Base-by-base conservation (phyloP, 2,888 invertebrate genomes). In the Matsumyia berberina region DNA sequence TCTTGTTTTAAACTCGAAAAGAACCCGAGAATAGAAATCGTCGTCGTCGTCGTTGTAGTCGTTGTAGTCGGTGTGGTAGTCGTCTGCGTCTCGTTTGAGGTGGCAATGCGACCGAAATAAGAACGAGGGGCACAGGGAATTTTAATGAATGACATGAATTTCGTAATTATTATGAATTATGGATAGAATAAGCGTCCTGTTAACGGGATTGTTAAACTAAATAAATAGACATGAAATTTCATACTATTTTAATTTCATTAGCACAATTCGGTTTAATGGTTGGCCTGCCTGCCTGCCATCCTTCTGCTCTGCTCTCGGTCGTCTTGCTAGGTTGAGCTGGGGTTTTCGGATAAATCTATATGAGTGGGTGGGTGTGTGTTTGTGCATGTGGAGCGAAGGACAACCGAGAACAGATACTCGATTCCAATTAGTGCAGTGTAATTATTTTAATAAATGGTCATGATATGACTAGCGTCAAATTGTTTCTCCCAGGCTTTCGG, bases 161-260 rank as follows among this genome's bases (percentile, higher is more conserved):
- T 80, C 70, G 69, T 80, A 85, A 85, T 85, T 85, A 85, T 85
- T 85, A 85, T 85, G 85, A 85, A 85, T 85, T 85, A 85, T 85
- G 85, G 73, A 85, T 74, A 80, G 79, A 85, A 85, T 85, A 74
- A 85, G 79, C 83, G 79, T 85, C 80, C 69, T 85, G 83, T 80
- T 85, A 85, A 85, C 85, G 81, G 81, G 76, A 81, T 77, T 86
- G 76, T 81, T 81, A 86, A 86, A 86, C 86, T 86, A 86, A 86
- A 86, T 77, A 86, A 86, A 86, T 86, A 81, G 86, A 86, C 77
- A 77, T 81, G 86, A 86, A 85, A 86, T 86, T 86, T 80, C 86
- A 86, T 86, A 86, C 72, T 77, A 81, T 86, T 86, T 86, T 86
- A 86, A 86, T 86, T 86, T 86, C 86, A 86, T 86, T 86, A 86